Conservation (phyloP, 2,797 vertebrate genomes). For the Enteromius thamalakanensis region DNA sequence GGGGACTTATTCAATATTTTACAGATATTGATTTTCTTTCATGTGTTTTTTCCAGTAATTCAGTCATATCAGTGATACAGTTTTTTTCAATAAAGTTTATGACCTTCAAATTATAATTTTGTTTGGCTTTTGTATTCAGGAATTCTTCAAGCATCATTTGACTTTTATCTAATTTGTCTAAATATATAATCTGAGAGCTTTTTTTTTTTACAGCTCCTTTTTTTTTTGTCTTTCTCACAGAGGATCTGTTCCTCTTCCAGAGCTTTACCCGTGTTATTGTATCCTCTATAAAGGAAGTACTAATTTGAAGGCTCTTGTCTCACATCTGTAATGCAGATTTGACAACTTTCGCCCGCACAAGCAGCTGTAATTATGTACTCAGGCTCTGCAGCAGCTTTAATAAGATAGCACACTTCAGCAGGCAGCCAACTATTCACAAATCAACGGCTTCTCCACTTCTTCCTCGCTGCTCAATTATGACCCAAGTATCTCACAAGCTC, state of each 20-base stretch:
- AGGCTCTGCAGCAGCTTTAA: conserved; percentile 45
- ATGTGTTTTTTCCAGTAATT: not conserved
- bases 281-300: conserved; percentile 1
- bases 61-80: not conserved
- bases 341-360: conserved; percentile 27
- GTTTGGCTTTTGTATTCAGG: not conserved
- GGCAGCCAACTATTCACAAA: conserved; percentile 48
- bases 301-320: conserved; percentile 43
- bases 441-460: conserved; percentile 47
- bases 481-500: conserved; percentile 18
- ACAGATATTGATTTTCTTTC: not conserved
- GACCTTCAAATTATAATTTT: not conserved
- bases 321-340: conserved; percentile 38
- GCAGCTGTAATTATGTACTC: conserved; percentile 48
- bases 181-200: not conserved
- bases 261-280: not conserved
- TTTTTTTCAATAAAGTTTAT: not conserved
- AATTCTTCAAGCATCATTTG: not conserved
- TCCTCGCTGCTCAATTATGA: conserved; percentile 47
- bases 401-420: conserved; percentile 47
- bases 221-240: not conserved
- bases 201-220: too few relatives aligned
- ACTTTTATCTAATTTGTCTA: not conserved
- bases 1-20: not conserved
- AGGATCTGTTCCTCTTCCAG: not conserved